phyloP scores from a whole-genome alignment of 1,140 invertebrate species.

The Aricia agestis region DNA sequence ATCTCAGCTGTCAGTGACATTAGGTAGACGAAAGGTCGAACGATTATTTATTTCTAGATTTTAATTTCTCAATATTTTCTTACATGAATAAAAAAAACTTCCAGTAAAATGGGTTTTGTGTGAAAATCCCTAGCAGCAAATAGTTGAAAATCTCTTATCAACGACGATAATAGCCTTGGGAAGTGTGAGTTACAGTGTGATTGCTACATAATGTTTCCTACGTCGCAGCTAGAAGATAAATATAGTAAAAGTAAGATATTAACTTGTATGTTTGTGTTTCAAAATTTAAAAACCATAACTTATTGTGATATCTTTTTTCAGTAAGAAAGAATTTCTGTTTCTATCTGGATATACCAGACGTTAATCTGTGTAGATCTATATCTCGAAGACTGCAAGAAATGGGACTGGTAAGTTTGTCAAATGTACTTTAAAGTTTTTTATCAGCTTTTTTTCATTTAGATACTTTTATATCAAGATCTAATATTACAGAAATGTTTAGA shows the following conservation, averaged over 20 bases:
- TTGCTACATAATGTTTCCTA: constrained; percentile 58
- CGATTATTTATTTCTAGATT: constrained; percentile 35
- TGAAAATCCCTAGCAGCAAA: background rate
- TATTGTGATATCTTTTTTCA: constrained; percentile 34
- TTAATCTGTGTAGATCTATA: constrained; percentile 78
- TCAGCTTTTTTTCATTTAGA: background rate
- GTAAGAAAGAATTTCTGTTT: constrained; percentile 78
- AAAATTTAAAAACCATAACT: constrained; percentile 23
- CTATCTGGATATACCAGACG: constrained; percentile 83
- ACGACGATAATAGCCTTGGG: background rate
- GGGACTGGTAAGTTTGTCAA: constrained; percentile 78
- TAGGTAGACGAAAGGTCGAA: constrained; percentile 50
- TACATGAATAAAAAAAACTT: background rate
- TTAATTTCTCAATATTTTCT: constrained; percentile 21
- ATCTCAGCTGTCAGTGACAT: constrained; percentile 69
- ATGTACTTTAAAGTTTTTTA: background rate
- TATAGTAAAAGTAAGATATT: constrained; percentile 56
- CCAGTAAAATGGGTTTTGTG: background rate
- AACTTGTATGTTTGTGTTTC: constrained; percentile 33
- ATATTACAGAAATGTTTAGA: constrained; percentile 8
- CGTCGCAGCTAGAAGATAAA: constrained; percentile 62
- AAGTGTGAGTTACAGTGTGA: constrained; percentile 6
- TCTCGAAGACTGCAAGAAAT: constrained; percentile 81
- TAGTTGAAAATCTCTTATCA: background rate
- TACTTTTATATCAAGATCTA: background rate